phyloP scores from a whole-genome alignment of 2,888 invertebrate genomes.

The Steinernema carpocapsae region DNA sequence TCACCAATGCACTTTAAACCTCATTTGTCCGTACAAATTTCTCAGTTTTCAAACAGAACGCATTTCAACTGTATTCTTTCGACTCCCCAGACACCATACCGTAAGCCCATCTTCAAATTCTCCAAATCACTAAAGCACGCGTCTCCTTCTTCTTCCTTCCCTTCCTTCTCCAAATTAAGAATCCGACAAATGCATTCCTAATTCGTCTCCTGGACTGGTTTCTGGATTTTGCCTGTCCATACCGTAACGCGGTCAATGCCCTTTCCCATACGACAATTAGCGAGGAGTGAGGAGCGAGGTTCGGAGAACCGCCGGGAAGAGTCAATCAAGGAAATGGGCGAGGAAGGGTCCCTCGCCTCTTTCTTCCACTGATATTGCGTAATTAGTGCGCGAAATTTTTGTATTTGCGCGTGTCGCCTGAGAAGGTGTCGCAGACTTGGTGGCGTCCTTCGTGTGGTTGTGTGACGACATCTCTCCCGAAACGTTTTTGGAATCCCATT shows the following conservation, averaged over 20 bases:
- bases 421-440: background rate
- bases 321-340: slow-evolving; percentile 31
- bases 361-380: slow-evolving; percentile 18
- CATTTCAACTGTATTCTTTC: too few species aligned
- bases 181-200: slow-evolving; percentile 14
- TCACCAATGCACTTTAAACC: too few species aligned
- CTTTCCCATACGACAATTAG: slow-evolving; percentile 30
- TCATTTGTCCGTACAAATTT: too few species aligned
- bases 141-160: too few species aligned
- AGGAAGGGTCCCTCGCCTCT: background rate
- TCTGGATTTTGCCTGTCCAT: background rate
- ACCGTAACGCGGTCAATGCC: slow-evolving; percentile 34
- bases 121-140: background rate
- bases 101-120: too few species aligned
- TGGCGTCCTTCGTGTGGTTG: background rate
- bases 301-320: background rate
- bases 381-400: slow-evolving; percentile 23
- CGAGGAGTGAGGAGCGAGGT: background rate
- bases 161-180: slow-evolving; percentile 1
- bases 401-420: slow-evolving; percentile 5
- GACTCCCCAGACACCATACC: too few species aligned
- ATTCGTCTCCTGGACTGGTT: slow-evolving; percentile 14
- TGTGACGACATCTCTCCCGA: too few species aligned
- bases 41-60: too few species aligned
- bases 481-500: background rate